These are phyloP conservation scores for Linnaemya vulpina DNA, from an alignment of 2,888 invertebrate species.

Conservation along the genomic window DNA sequence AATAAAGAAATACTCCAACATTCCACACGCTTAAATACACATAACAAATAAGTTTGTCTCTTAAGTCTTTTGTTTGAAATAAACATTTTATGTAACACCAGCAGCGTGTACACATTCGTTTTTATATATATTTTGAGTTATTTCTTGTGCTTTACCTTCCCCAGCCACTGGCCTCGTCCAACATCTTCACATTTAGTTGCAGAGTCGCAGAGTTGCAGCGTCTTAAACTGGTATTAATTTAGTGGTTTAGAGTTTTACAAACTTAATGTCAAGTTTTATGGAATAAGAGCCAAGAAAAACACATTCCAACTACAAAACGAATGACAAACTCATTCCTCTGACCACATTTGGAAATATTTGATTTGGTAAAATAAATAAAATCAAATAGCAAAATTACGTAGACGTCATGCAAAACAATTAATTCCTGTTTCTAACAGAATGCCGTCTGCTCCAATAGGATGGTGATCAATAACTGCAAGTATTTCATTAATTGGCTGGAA, in stretches of 20 bases:
- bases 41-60: neutral
- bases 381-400: slow-evolving; percentile 26
- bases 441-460: neutral
- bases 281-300: slow-evolving; percentile 16
- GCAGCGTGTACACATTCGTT: too few species aligned
- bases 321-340: slow-evolving; percentile 21
- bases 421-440: slow-evolving; percentile 21
- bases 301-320: slow-evolving; percentile 16
- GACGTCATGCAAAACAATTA: slow-evolving; percentile 20
- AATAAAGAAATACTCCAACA: too few species aligned
- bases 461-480: neutral
- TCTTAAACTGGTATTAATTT: slow-evolving; percentile 49
- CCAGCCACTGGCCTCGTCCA: neutral
- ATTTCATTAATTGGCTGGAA: neutral
- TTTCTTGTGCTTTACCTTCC: neutral
- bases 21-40: too few species aligned
- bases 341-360: slow-evolving; percentile 23
- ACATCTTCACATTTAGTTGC: slow-evolving; percentile 9
- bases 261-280: slow-evolving; percentile 67
- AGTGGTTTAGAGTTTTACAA: slow-evolving; percentile 13
- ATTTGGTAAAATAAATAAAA: slow-evolving; percentile 13
- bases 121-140: neutral
- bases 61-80: neutral
- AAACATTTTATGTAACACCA: too few species aligned
- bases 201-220: too few species aligned